A percentile compares a stretch with the other conserved stretches of the same genome.
phyloP scores from a whole-genome alignment of 37 sponge, comb jelly and placozoan genomes.

The Tethya wilhelma region DNA sequence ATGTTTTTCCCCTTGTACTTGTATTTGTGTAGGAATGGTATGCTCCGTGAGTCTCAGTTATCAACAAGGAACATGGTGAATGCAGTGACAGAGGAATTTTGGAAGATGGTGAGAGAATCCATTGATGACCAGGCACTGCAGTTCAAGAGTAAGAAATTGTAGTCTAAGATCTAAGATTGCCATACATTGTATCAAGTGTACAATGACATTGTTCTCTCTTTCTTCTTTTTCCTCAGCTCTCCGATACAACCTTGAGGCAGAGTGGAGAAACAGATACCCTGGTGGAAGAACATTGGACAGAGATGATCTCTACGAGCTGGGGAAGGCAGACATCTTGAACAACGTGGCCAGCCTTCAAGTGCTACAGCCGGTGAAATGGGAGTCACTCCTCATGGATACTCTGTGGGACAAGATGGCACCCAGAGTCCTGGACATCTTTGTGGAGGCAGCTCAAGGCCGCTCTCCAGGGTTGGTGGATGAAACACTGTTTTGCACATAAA shows the following conservation, averaged over 20 bases:
- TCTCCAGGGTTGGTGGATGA: conserved; percentile 69
- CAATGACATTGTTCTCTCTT: background rate
- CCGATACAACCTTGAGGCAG: conserved; percentile 93
- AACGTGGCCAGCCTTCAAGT: conserved; percentile 78
- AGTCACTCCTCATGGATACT: conserved; percentile 65
- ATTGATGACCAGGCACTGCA: conserved; percentile 87
- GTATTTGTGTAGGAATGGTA: conserved; percentile 95
- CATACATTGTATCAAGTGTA: background rate
- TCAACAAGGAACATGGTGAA: conserved; percentile 86
- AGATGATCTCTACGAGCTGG: conserved; percentile 92
- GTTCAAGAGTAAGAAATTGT: conserved; percentile 71
- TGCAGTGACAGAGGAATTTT: conserved; percentile 93
- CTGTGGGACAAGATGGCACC: conserved; percentile 80
- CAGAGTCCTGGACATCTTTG: conserved; percentile 76
- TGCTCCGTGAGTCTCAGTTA: conserved; percentile 82
- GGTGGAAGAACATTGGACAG: conserved; percentile 90
- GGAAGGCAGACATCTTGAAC: conserved; percentile 87
- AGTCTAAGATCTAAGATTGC: background rate
- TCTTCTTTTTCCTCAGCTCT: conserved; percentile 46
- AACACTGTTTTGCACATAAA: no score
- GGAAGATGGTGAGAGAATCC: conserved; percentile 93
- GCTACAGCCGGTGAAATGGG: conserved; percentile 56
- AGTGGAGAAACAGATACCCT: conserved; percentile 93
- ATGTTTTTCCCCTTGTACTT: no score
- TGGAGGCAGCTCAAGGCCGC: conserved; percentile 78